Evolutionary conservation across 35 echinoderm and acorn worm species (phyloP), one percentile per base, ranked within the genome.

Genomic region (Heliocidaris erythrogramma): DNA sequence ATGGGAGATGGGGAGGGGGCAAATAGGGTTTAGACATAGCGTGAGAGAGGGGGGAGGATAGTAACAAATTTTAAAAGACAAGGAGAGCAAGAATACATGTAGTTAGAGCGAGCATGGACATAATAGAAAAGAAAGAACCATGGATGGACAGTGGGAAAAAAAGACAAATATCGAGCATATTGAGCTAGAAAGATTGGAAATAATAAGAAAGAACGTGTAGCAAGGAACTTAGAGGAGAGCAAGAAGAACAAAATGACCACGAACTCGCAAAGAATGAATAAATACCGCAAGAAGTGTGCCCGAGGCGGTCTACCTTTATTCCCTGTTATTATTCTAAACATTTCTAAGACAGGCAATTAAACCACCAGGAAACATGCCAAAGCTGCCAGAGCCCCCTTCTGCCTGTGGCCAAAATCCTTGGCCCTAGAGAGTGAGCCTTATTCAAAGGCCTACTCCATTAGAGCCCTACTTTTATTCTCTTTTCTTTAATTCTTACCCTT

Each of bases 251-350:
- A 3, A 78, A 78, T 78, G 65, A 78, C 65, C 65, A 78, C 27
- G 27, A 78, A 78, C 2, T 78, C 4, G 65, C 18, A 78, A 78
- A 78, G 65, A 78, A 78, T 2, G 65, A 78, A 78, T 78, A 78
- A 78, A 78, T n/a, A 78, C 65, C 65, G 27, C 65, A 78, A 78
- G 65, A 78, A 78, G 65, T 27, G 7, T 78, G 65, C 65, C 65
- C 7, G 65, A 78, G 65, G 65, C 17, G 65, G 61, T 78, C 18
- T 48, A 89, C 87, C 87, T 89, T 89, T 89, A 92, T 59, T 92
- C 91, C 91, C 49, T 92, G 91, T 92, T 92, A 92, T 92, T 92
- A 92, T 92, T 92, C 91, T 92, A 92, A 92, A 92, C 91, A 92
- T 92, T 59, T 59, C 91, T 92, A 52, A 92, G 91, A 92, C 91